These are phyloP conservation scores for Mormyrus hasselquistii DNA, from an alignment of 2,797 vertebrate genomes.

Conservation along the genomic window DNA sequence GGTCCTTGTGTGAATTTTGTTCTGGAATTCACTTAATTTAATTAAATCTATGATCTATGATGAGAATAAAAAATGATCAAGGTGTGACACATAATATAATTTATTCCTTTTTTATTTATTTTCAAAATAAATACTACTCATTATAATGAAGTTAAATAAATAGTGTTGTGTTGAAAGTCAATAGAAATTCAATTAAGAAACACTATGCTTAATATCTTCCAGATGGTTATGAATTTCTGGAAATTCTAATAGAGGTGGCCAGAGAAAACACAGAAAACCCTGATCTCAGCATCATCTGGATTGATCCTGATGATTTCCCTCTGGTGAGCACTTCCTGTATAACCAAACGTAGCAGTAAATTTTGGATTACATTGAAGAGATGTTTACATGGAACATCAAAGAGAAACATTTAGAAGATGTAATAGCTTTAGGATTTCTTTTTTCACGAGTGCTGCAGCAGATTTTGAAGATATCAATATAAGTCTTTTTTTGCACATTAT, in stretches of 20 bases:
- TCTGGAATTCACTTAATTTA: neutral
- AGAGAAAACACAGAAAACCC: constrained; percentile 82
- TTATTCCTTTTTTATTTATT: neutral
- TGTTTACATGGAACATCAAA: neutral
- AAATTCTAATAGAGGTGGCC: constrained; percentile 84
- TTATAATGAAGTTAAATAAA: neutral
- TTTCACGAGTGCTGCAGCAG: neutral
- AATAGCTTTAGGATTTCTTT: neutral
- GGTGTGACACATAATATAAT: neutral
- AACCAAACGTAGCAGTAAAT: too few relatives aligned
- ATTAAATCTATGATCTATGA: neutral
- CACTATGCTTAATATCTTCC: neutral
- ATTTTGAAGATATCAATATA: neutral
- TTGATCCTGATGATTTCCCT: constrained; percentile 85
- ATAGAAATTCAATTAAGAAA: neutral
- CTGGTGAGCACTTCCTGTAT: constrained; percentile 61
- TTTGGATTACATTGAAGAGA: neutral
- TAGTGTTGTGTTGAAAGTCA: neutral
- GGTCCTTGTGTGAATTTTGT: neutral
- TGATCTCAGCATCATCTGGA: constrained; percentile 89
- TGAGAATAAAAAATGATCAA: neutral
- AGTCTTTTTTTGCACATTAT: neutral
- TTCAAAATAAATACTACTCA: neutral
- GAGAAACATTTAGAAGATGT: neutral
- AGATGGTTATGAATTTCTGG: constrained; percentile 88